Base-by-base conservation (phyloP, 2,797 vertebrate species). In the Garrulus glandarius region DNA sequence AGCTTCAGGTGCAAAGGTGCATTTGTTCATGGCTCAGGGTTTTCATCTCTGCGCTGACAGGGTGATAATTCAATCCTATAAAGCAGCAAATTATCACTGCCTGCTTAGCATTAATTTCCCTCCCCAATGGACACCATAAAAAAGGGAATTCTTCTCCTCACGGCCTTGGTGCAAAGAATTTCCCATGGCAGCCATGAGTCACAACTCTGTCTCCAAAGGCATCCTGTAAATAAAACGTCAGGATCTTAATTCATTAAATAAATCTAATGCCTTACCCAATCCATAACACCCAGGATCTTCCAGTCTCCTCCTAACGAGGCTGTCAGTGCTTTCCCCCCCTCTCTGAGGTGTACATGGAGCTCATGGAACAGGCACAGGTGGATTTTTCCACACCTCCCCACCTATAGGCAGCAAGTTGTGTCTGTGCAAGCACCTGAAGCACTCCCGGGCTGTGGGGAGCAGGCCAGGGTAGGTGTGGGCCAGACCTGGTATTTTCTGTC, bases 181-280 rank as follows among this genome's bases (percentile, higher is more conserved):
- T 87, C 75, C 72, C 30, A 1, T 59, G 78, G 82, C 81, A 93
- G 39, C 5, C 41, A 5, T 97, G 97, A 98, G 89, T 97, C 97
- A 97, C 93, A 91, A 3, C 93, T 97, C 95, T 94, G 64, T 97
- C 96, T 97, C 83, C 90, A 67, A 88, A 93, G 71, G 37, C 56
- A 34, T 64, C 79, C 86, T 94, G 90, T 96, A 97, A 98, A 97
- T 97, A 95, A 89, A 67, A 86, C 3, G 0, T 50, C 80, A 95
- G 72, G 92, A 57, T 87, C 87, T 69, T 91, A 89, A 93, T 76
- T 95, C 85, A 70, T 96, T 93, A 94, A 96, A 97, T 96, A 96
- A 97, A 96, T 96, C 74, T 84, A 52, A 41, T 57, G 36, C 59
- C 59, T 55, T 61, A 36, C 71, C 61, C 81, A 70, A 63, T 92